Evolutionary conservation across 1,140 invertebrate species (phyloP), one percentile per base, ranked within the genome.

Genomic region (Arctopsyche grandis): DNA sequence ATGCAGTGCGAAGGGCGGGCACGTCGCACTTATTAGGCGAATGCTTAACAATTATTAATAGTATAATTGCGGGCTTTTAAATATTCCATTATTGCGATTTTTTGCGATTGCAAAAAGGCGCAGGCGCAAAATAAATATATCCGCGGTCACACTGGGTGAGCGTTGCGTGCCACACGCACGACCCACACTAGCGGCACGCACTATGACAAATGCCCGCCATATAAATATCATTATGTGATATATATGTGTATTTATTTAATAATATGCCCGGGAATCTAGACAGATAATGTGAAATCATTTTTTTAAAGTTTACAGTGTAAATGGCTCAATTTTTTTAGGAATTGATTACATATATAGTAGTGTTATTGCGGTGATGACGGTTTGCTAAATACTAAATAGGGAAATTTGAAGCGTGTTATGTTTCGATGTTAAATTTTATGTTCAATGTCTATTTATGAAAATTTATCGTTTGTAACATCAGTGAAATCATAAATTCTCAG

Each of bases 201-300:
- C 71, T 56, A 74, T 74, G 71, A 74, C 71, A 74, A 74, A 74
- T 74, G 71, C 71, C 48, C 52, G n/a, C 69, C 69, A 46, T 71
- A 71, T 71, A 71, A 71, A 71, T 71, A 71, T 71, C 69, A 46
- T 71, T 48, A 71, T 12, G 63, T 66, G 19, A 66, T 24, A 29
- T 22, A 22, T 22, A 16, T n/a, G n/a, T n/a, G n/a, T n/a, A 60
- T 9, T 16, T 60, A 60, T 21, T 19, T 19, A 60, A 60, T 19
- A 21, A 9, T 60, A 60, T 60, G 19, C 56, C 52, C 29, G 29
- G 7, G 29, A 38, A 38, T 38, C 29, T 4, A 1, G 29, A 38
- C 29, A 38, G 29, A 38, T 7, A 38, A 38, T 38, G 3, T 7
- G 29, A 21, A 60, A 60, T 60, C 56, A 16, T 16, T 21, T 60